These are phyloP conservation scores for Hirundichthys speculiger DNA, from an alignment of 2,113 vertebrate genomes.

Conservation along the genomic window DNA sequence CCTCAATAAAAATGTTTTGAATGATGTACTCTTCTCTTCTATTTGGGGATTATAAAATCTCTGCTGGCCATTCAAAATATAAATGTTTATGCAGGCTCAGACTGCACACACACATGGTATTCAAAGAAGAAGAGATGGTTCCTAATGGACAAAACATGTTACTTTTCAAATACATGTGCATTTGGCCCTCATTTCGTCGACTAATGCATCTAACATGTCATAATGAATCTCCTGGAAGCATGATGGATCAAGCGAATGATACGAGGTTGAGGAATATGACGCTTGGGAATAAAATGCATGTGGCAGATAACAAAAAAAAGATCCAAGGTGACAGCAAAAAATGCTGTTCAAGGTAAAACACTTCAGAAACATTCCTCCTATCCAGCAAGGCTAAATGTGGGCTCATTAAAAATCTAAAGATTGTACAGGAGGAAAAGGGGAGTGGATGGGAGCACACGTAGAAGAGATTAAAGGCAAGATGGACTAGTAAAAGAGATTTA, in stretches of 20 bases:
- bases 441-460: conserved; percentile 5
- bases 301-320: conserved; percentile 57
- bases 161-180: conserved; percentile 57
- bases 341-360: conserved; percentile 64
- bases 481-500: conserved; percentile 52
- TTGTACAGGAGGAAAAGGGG: conserved; percentile 22
- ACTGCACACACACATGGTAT: neutral
- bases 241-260: conserved; percentile 11
- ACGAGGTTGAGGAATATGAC: conserved; percentile 29
- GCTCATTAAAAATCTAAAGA: conserved; percentile 79
- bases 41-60: conserved; percentile 11
- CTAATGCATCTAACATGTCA: conserved; percentile 74
- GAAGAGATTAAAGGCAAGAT: conserved; percentile 36
- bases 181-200: conserved; percentile 32
- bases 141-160: conserved; percentile 71
- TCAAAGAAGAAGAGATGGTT: conserved; percentile 17
- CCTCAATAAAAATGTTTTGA: neutral
- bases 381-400: conserved; percentile 71
- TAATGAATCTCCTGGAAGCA: conserved; percentile 47
- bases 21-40: neutral
- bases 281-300: conserved; percentile 34
- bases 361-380: conserved; percentile 57
- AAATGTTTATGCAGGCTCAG: conserved; percentile 28
- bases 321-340: conserved; percentile 71
- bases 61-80: conserved; percentile 48